phyloP scores from a whole-genome alignment of 2,113 vertebrate species.

The Phodopus roborovskii region DNA sequence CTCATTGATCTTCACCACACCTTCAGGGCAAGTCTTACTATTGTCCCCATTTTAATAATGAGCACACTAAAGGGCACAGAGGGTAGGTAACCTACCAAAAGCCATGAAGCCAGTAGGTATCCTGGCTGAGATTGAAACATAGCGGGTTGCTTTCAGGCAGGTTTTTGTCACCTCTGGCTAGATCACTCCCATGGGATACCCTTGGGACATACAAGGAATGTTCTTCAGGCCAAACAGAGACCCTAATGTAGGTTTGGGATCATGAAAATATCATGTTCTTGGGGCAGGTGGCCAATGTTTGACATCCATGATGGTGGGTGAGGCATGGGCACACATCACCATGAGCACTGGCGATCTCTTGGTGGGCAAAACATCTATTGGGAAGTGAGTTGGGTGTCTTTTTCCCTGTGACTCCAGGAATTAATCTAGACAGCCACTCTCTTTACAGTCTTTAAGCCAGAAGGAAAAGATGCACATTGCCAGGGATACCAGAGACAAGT shows the following conservation, averaged over 20 bases:
- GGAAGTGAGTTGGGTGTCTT: neutral
- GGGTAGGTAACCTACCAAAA: neutral
- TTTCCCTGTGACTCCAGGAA: neutral
- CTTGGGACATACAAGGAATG: neutral
- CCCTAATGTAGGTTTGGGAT: neutral
- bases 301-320: neutral
- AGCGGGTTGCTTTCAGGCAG: neutral
- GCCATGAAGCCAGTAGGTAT: neutral
- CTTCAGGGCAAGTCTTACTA: neutral
- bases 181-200: neutral
- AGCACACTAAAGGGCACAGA: neutral
- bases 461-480: neutral
- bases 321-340: accelerated
- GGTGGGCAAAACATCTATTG: no score
- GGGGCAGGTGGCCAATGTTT: neutral
- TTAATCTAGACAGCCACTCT: neutral
- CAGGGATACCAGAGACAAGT: no score
- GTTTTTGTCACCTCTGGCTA: neutral
- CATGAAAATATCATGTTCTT: neutral
- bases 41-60: neutral
- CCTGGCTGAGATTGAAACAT: neutral
- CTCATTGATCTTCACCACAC: neutral
- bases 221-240: neutral
- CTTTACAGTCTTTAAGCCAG: neutral
- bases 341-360: neutral